Evolutionary conservation across 2,113 vertebrate genomes (phyloP).

Genomic region (Plecturocebus donacophilus): DNA sequence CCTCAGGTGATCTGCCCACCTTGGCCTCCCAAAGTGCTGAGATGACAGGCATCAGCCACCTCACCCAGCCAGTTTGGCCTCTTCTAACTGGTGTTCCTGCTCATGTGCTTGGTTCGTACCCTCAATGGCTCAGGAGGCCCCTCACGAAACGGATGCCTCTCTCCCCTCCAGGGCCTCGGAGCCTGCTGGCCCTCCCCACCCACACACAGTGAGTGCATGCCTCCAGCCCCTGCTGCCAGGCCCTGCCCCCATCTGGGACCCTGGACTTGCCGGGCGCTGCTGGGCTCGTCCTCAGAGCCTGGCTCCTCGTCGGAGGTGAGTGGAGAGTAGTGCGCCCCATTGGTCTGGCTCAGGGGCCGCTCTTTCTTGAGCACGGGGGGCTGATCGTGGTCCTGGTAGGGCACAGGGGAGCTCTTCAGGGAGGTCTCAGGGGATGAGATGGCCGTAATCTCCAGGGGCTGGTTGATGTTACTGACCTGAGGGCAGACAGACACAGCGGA

Average conservation of each 20-base stretch:
- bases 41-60: too few species aligned
- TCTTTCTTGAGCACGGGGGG: conserved; percentile 96
- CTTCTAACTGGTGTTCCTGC: too few species aligned
- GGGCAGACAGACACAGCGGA: background rate
- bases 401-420: conserved; percentile 90
- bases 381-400: conserved; percentile 93
- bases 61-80: too few species aligned
- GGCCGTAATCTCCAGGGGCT: conserved; percentile 98
- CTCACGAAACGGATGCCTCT: too few species aligned
- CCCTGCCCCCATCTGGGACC: accelerated
- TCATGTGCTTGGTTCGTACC: background rate
- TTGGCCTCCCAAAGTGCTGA: too few species aligned
- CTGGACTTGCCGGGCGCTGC: conserved; percentile 83
- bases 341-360: conserved; percentile 89
- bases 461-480: conserved; percentile 99
- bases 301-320: conserved; percentile 89
- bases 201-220: too few species aligned
- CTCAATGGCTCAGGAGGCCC: background rate
- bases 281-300: conserved; percentile 87
- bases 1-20: too few species aligned
- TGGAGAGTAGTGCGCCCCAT: conserved; percentile 88
- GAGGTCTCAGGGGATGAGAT: conserved; percentile 98
- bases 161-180: too few species aligned
- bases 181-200: too few species aligned
- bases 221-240: too few species aligned